Evolutionary conservation across 2,797 vertebrate genomes (phyloP), one percentile per base, ranked within the genome.

Genomic region (Prionace glauca): DNA sequence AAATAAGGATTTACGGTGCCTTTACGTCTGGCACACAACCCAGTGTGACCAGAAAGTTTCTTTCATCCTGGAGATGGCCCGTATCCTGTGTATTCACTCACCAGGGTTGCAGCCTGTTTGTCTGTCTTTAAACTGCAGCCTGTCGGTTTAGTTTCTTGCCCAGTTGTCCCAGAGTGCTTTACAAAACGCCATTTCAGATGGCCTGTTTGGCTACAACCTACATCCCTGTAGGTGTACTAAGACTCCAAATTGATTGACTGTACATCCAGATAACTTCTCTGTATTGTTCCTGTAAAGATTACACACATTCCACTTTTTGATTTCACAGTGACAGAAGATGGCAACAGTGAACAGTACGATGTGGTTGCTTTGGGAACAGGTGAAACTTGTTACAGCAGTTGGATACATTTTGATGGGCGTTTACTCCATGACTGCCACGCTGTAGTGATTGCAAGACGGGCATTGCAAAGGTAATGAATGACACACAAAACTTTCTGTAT

Each of bases 361-460:
- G 95, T 97, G 95, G 97, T 97, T 72, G 97, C 97, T 0, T 94
- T 97, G 93, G 97, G 97, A 20, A 97, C 97, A 0, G 97, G 97
- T 0, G 50, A 77, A 0, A 41, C 96, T 29, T 96, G 96, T 96
- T 97, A 96, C 0, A 26, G 96, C 0, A 92, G 96, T 32, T 96
- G 97, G 96, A 96, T 97, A 95, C 96, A 97, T n/a, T 97, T 97
- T 95, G 96, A 96, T 0, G 97, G 97, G 62, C 96, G 96, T 11
- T 96, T 96, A 88, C 74, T 97, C 0, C 97, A 97, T 0, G 97
- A 97, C 93, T 96, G 96, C 72, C 97, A 97, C 0, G 96, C 96
- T 0, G 65, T 97, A 88, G 96, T 97, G 22, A 87, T 97, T 0
- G 97, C 97, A 20, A 97, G 97, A 71, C 95, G 97, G 81, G 97